Conservation (phyloP, 2,888 invertebrate genomes). For the Eumacrocentrus americanus region DNA sequence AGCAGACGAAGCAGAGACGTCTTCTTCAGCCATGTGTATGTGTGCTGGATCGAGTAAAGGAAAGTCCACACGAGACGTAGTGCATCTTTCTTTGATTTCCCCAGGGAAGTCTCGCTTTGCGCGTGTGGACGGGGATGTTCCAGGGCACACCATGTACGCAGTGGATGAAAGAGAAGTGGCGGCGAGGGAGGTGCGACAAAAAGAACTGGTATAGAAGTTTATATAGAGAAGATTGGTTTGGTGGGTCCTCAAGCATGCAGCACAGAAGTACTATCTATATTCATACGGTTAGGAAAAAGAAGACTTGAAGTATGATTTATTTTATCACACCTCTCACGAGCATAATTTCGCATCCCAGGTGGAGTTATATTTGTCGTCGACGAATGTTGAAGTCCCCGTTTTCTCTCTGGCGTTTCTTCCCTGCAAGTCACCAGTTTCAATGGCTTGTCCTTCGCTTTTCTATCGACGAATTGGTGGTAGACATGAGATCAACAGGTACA, state of each 20-base stretch:
- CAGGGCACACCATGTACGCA: neutral
- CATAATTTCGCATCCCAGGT: constrained; percentile 41
- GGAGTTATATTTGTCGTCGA: constrained; percentile 39
- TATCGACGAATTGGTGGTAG: constrained; percentile 21
- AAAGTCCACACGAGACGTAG: constrained; percentile 36
- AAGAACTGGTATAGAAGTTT: constrained; percentile 28
- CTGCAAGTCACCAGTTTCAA: neutral
- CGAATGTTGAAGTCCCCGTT: neutral
- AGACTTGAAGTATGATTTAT: constrained; percentile 47
- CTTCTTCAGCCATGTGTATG: constrained; percentile 4
- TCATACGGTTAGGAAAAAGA: constrained; percentile 1
- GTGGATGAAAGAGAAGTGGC: constrained; percentile 5
- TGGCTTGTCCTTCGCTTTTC: neutral
- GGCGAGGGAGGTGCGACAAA: constrained; percentile 21
- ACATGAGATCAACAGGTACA: constrained; percentile 45
- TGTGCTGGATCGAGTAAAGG: constrained; percentile 15
- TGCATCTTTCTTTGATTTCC: constrained; percentile 59
- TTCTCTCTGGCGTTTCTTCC: neutral
- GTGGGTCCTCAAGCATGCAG: constrained; percentile 36
- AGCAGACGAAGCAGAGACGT: neutral
- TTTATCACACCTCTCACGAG: constrained; percentile 46
- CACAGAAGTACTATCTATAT: neutral
- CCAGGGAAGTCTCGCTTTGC: constrained; percentile 46
- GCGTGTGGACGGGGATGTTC: constrained; percentile 15
- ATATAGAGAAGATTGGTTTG: constrained; percentile 21